phyloP scores from a whole-genome alignment of 2,113 vertebrate species.

The Apus apus region DNA sequence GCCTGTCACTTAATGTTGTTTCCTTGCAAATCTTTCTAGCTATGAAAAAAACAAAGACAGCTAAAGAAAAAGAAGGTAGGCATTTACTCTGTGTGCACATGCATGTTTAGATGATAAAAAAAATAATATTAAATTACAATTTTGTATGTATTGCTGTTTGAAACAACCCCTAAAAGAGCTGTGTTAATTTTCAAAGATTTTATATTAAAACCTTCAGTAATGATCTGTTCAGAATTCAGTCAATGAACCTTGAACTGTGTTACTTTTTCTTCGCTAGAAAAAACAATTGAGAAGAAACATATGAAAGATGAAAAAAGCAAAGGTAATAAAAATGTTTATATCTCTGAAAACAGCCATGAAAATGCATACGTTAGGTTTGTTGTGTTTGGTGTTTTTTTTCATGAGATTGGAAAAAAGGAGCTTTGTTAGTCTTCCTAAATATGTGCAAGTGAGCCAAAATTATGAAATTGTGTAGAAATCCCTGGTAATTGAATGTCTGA shows the following conservation, averaged over 20 bases:
- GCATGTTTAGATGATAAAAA: not conserved
- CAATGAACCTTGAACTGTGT: not conserved
- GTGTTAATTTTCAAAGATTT: not conserved
- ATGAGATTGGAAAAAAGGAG: not conserved
- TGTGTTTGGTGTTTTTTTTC: not conserved
- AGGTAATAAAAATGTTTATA: constrained; percentile 46
- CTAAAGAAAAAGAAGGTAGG: constrained; percentile 74
- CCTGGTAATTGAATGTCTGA: not conserved
- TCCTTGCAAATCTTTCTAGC: constrained; percentile 52
- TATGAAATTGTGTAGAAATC: not conserved
- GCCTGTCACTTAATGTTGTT: not conserved
- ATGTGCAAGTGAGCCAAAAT: not conserved
- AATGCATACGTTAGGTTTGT: not conserved
- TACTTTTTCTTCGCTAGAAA: constrained; percentile 44
- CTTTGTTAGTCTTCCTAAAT: not conserved
- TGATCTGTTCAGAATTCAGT: not conserved
- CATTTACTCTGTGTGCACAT: not conserved
- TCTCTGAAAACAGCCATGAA: not conserved
- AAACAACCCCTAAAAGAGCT: not conserved
- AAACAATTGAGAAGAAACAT: constrained; percentile 41
- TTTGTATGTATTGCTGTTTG: not conserved
- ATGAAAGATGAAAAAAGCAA: constrained; percentile 52
- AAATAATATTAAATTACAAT: not conserved
- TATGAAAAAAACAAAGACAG: constrained; percentile 55
- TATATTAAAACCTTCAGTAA: not conserved